Evolutionary conservation across 2,113 vertebrate species (phyloP), one percentile per base, ranked within the genome.

Genomic region (Microcebus lehilahytsara): DNA sequence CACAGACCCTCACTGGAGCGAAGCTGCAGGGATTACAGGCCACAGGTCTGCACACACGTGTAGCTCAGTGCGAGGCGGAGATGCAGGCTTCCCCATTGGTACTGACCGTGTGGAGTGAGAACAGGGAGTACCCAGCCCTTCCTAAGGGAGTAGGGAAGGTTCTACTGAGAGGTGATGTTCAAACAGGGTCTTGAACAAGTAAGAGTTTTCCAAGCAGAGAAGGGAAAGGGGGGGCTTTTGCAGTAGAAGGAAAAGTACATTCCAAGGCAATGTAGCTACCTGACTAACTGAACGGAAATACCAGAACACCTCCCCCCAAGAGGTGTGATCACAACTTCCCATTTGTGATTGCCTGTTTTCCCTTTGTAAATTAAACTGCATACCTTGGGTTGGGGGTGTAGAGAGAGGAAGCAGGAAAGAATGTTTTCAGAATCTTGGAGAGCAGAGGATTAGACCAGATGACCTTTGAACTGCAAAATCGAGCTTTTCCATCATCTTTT

Each of bases 251-350:
- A 7, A 32, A 79, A 46, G 22, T 84, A 1, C 34, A 49, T 95
- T 71, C 67, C 49, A 58, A 96, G 58, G 40, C 40, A 22, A 69
- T 51, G 13, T 4, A 60, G 37, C 69, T 64, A 64, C 25, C 60
- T 64, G 22, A 90, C 56, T 58, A 80, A 75, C 88, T 49, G 22
- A 90, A 79, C 11, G n/a, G 86, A 95, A 85, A 51, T 88, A 64
- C 23, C 80, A 9, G 86, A 42, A 69, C 20, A 69, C 58, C 32
- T 27, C 89, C 62, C 11, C 9, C 11, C 20, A 6, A 91, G 71
- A 88, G 66, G 95, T 95, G 96, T 85, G 87, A 97, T 97, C 80
- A 32, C 85, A 13, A 84, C 95, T 97, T 89, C 87, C 9, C 0
- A 0, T 95, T 95, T 77, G 40, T 77, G 85, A 92, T 72, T 53